These are phyloP conservation scores for Parnassius apollo DNA, from an alignment of 2,888 invertebrate genomes.

Conservation along the genomic window DNA sequence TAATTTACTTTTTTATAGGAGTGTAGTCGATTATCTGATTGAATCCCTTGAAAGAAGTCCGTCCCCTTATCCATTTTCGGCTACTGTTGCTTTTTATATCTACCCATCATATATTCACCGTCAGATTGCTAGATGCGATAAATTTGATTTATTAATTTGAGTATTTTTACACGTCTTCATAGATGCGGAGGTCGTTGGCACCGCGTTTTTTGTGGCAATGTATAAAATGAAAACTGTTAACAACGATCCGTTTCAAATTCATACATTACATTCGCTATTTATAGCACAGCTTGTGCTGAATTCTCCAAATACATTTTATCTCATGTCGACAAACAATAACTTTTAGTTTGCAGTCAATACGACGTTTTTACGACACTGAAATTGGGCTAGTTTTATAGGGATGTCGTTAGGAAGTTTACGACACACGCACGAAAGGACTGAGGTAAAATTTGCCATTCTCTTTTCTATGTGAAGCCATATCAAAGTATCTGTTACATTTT, in stretches of 20 bases:
- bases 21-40: too few species aligned
- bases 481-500: slow-evolving; percentile 11
- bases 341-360: slow-evolving; percentile 10
- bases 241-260: slow-evolving; percentile 7
- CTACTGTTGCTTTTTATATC: too few species aligned
- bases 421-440: slow-evolving; percentile 5
- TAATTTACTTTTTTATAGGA: too few species aligned
- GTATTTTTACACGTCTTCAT: slow-evolving; percentile 24
- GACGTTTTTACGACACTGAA: slow-evolving; percentile 20
- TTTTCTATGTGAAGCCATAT: slow-evolving; percentile 15
- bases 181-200: slow-evolving; percentile 28
- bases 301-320: slow-evolving; percentile 3
- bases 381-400: slow-evolving; percentile 17
- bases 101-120: too few species aligned
- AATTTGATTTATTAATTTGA: slow-evolving; percentile 10
- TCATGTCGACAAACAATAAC: slow-evolving; percentile 4
- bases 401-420: slow-evolving; percentile 20
- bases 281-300: background rate
- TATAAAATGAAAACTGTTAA: slow-evolving; percentile 21
- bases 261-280: slow-evolving; percentile 6
- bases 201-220: slow-evolving; percentile 10
- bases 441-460: slow-evolving; percentile 16
- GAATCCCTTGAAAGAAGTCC: too few species aligned
- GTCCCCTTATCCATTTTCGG: too few species aligned
- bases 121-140: background rate